These are phyloP conservation scores for Sturmia bella DNA, from an alignment of 2,888 invertebrate genomes.

Conservation along the genomic window DNA sequence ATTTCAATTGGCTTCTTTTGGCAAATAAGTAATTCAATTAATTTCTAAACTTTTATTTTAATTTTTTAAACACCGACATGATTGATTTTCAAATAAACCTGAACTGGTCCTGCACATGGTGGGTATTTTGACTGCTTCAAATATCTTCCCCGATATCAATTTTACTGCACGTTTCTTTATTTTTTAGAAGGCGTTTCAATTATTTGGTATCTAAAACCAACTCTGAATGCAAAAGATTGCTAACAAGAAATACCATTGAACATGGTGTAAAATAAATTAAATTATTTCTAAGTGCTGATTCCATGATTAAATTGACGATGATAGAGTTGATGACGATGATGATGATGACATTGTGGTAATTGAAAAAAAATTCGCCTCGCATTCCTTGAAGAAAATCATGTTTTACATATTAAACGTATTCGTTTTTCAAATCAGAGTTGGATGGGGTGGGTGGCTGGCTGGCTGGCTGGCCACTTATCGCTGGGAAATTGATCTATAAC, in stretches of 20 bases:
- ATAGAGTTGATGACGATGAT: constrained; percentile 38
- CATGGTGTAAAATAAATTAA: constrained; percentile 63
- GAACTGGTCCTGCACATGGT: no score
- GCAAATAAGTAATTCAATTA: no score
- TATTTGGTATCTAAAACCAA: background rate
- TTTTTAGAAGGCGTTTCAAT: background rate
- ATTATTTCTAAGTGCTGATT: constrained; percentile 64
- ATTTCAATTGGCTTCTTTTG: no score
- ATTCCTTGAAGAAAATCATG: constrained; percentile 56
- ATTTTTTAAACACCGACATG: no score
- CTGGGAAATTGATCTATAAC: constrained; percentile 57
- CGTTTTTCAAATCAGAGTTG: constrained; percentile 15
- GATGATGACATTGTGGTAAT: constrained; percentile 55
- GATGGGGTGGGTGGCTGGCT: no score
- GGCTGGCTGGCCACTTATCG: constrained; percentile 22
- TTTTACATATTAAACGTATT: background rate
- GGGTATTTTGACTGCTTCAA: no score
- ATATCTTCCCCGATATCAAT: no score
- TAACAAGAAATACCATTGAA: constrained; percentile 30
- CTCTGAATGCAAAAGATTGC: background rate
- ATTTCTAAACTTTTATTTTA: no score
- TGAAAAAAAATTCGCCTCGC: constrained; percentile 44
- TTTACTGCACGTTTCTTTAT: no score
- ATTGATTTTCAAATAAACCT: no score
- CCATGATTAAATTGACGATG: constrained; percentile 56